Base-by-base conservation (phyloP, 2,113 vertebrate genomes). In the Cinclus cinclus region DNA sequence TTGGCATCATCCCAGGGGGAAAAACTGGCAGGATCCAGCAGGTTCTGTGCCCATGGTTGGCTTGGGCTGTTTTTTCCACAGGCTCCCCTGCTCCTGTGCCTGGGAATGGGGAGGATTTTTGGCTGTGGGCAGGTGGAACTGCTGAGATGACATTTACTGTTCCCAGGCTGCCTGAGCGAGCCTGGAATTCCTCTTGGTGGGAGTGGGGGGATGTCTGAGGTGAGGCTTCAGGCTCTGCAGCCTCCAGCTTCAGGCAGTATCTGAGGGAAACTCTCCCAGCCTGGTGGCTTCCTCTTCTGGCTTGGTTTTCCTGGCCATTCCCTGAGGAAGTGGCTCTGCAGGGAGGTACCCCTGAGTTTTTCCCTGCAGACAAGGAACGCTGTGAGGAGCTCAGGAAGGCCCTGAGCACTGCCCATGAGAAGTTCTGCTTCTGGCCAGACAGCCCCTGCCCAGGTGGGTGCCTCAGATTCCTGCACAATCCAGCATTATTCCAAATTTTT, bases 351-450 rank as follows among this genome's bases (percentile, higher is more conserved):
- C 10, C 1, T 2, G 52, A 35, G 23, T 2, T 96, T 85, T 97
- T 78, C 47, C 65, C 97, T 95, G 94, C 95, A 99, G 99, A 99
- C 97, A 98, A 98, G 94, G 98, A 98, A 15, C 98, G 98, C 76
- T 98, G 99, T 59, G 87, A 83, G 74, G 99, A 99, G 96, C 97
- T 99, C 94, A 98, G 97, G 83, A 98, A 96, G 62, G 98, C 98
- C 24, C 97, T 99, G 95, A 98, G 98, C 91, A 98, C 98, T 0
- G 98, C 99, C 56, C 99, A 99, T 18, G 98, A 99, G 96, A 99
- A 99, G 90, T 99, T 99, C 97, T 99, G 99, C 87, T 99, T 99
- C 94, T 99, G 99, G 99, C 99, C 99, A 6, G 99, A 99, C 91
- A 99, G 98, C 93, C 99, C 99, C 55, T 99, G 98, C 94, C 99